Conservation (phyloP, 2,113 vertebrate genomes). For the Drymodes brunneopygia region DNA sequence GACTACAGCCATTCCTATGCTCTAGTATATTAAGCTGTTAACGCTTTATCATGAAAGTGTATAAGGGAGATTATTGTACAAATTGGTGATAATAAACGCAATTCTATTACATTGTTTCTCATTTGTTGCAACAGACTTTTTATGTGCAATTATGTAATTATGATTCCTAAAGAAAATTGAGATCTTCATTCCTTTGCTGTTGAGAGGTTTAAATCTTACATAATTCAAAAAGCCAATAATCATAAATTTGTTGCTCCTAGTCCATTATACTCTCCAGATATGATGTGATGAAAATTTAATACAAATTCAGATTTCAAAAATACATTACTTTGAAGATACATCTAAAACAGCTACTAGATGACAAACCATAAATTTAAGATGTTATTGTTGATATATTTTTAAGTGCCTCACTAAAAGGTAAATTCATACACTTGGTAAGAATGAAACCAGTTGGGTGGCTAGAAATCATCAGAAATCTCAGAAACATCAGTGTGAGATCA, state of each 20-base stretch:
- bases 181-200: background rate
- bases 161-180: conserved; percentile 37
- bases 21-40: background rate
- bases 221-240: background rate
- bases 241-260: background rate
- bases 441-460: background rate
- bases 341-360: background rate
- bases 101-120: background rate
- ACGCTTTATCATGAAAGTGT: background rate
- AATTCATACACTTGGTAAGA: background rate
- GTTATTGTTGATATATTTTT: background rate
- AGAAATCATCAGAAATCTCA: background rate
- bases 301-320: background rate
- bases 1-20: background rate
- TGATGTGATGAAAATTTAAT: background rate
- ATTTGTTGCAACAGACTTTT: conserved; percentile 35
- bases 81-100: conserved; percentile 17
- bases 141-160: conserved; percentile 55
- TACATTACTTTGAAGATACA: background rate
- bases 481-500: background rate
- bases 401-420: background rate
- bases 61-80: background rate
- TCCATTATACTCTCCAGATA: background rate
- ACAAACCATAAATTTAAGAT: background rate
- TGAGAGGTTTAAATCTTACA: conserved; percentile 10